phyloP scores from a whole-genome alignment of 2,113 vertebrate genomes.

The Neotoma lepida region DNA sequence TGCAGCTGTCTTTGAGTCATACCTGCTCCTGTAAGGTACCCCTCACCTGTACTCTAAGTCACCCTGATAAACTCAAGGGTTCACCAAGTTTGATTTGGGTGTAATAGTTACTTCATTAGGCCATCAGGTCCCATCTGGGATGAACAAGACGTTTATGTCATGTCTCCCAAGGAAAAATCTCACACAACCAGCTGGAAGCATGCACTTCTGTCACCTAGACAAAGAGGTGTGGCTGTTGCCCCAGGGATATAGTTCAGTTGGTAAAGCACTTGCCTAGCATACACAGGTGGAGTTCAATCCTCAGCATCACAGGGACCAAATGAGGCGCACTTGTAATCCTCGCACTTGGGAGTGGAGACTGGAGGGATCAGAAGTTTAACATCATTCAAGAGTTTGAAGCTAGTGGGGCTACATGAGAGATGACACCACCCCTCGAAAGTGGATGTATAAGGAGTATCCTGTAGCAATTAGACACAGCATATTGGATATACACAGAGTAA shows the following conservation, averaged over 20 bases:
- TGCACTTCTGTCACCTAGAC: neutral
- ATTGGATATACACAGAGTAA: neutral
- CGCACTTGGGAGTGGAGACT: neutral
- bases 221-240: neutral
- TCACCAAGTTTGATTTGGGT: neutral
- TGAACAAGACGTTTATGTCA: neutral
- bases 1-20: neutral
- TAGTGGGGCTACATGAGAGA: neutral
- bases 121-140: neutral
- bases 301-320: neutral
- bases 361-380: neutral
- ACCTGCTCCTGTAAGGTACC: neutral
- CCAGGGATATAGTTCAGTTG: neutral
- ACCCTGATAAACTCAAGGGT: neutral
- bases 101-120: neutral
- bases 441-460: neutral
- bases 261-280: neutral
- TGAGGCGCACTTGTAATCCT: neutral
- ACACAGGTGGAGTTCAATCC: neutral
- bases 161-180: neutral
- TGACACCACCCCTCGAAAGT: neutral
- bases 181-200: neutral
- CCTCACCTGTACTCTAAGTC: neutral
- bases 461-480: neutral
- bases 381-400: neutral